phyloP scores from a whole-genome alignment of 2,888 invertebrate species.

The Eubasilissa splendida region DNA sequence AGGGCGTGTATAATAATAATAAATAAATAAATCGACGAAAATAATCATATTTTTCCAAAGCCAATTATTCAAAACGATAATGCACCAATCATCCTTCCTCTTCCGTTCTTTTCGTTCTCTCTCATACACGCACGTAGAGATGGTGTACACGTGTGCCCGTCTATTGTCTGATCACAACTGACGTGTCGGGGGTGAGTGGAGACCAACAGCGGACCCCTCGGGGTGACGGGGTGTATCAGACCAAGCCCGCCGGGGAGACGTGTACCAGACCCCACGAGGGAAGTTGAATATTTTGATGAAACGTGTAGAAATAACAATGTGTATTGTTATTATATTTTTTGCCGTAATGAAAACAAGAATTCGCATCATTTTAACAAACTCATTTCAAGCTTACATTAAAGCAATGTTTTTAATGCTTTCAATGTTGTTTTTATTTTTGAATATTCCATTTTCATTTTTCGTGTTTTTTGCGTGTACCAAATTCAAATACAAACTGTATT shows the following conservation, averaged over 20 bases:
- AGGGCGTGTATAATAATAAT: too few species aligned
- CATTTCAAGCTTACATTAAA: background rate
- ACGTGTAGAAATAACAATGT: background rate
- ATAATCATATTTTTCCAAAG: background rate
- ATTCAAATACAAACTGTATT: too few species aligned
- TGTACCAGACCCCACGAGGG: background rate
- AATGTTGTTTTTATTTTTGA: too few species aligned
- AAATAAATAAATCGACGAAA: too few species aligned
- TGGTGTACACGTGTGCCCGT: slow-evolving; percentile 4
- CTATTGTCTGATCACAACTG: slow-evolving; percentile 5
- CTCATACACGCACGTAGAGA: background rate
- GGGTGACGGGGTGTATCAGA: background rate
- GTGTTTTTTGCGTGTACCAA: too few species aligned
- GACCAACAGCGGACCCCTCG: too few species aligned
- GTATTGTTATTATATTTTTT: slow-evolving; percentile 10
- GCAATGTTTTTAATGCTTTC: too few species aligned
- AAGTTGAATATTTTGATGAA: slow-evolving; percentile 1
- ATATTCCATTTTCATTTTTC: too few species aligned
- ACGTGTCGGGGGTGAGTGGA: background rate
- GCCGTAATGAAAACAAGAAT: background rate
- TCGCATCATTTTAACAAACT: background rate
- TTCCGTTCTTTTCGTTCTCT: background rate
- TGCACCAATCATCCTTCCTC: background rate
- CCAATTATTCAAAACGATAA: background rate
- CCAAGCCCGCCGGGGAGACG: background rate